These are phyloP conservation scores for Pangasius sanitwongsei DNA, from an alignment of 2,797 vertebrate genomes.

Conservation along the genomic window DNA sequence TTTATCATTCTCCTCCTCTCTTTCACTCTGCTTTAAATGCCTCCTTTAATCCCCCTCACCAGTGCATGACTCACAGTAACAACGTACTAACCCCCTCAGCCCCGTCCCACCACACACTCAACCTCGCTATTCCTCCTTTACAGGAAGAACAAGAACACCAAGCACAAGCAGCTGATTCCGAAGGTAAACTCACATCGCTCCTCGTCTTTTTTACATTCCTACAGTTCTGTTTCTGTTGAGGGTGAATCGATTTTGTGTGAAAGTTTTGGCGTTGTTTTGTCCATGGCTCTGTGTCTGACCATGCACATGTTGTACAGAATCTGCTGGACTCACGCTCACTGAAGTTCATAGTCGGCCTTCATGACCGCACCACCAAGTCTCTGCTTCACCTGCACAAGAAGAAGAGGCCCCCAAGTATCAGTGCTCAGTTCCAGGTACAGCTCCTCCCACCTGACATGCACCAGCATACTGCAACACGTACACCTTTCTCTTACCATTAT, in stretches of 20 bases:
- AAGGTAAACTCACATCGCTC: constrained; percentile 80
- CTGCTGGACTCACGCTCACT: constrained; percentile 92
- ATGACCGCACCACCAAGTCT: constrained; percentile 94
- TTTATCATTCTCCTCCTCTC: background rate
- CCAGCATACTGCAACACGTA: background rate
- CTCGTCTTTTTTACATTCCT: background rate
- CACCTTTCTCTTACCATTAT: background rate
- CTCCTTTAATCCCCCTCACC: constrained; percentile 26
- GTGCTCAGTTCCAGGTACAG: constrained; percentile 95
- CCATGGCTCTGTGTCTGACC: background rate
- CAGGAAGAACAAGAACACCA: constrained; percentile 90
- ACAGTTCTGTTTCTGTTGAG: background rate
- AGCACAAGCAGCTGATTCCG: constrained; percentile 92
- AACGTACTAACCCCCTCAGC: constrained; percentile 46
- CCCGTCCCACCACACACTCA: constrained; percentile 47
- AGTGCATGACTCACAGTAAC: constrained; percentile 65
- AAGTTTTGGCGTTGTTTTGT: background rate
- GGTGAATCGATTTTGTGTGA: background rate
- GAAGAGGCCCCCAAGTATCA: constrained; percentile 97
- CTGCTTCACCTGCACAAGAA: constrained; percentile 96
- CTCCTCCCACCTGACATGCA: background rate
- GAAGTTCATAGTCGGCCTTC: constrained; percentile 90
- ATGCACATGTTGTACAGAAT: constrained; percentile 72
- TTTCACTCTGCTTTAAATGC: constrained; percentile 19
- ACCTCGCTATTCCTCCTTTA: constrained; percentile 53